These are phyloP conservation scores for Platyrinchus mystaceus DNA, from an alignment of 2,797 vertebrate species.

Conservation along the genomic window DNA sequence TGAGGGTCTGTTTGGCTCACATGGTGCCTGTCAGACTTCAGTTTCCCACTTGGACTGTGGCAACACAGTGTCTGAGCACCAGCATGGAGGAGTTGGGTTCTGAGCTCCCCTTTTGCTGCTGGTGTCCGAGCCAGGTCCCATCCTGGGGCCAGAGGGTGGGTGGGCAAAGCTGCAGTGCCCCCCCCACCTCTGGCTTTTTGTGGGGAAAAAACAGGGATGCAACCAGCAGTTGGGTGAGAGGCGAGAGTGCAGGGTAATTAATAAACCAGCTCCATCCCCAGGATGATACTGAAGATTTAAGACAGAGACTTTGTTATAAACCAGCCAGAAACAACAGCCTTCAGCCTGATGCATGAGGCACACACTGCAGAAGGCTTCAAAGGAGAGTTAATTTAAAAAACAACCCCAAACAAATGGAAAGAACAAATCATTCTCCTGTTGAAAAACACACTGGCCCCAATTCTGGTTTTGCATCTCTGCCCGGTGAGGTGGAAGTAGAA, in stretches of 20 bases:
- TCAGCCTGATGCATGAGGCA: background rate
- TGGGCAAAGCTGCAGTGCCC: background rate
- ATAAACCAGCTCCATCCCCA: background rate
- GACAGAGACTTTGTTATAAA: background rate
- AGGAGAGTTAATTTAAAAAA: background rate
- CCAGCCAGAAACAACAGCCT: background rate
- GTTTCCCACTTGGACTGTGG: accelerated
- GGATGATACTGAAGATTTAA: background rate
- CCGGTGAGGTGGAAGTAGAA: background rate
- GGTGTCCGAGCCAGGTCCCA: accelerated
- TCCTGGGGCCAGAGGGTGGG: background rate
- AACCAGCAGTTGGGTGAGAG: background rate
- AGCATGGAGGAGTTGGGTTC: background rate
- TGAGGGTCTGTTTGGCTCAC: background rate
- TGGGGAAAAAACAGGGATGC: background rate
- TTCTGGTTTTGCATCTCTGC: background rate
- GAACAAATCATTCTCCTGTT: background rate
- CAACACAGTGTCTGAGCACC: background rate
- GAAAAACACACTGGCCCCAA: background rate
- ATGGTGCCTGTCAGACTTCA: background rate
- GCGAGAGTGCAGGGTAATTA: background rate
- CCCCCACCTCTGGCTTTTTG: background rate
- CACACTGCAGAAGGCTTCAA: background rate
- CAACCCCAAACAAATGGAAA: background rate
- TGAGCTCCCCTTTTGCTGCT: background rate